A percentile compares a stretch with the other conserved stretches of the same genome.
Evolutionary conservation across 23 tunicate genomes (phyloP).

Genomic region (Oikopleura albicans): DNA sequence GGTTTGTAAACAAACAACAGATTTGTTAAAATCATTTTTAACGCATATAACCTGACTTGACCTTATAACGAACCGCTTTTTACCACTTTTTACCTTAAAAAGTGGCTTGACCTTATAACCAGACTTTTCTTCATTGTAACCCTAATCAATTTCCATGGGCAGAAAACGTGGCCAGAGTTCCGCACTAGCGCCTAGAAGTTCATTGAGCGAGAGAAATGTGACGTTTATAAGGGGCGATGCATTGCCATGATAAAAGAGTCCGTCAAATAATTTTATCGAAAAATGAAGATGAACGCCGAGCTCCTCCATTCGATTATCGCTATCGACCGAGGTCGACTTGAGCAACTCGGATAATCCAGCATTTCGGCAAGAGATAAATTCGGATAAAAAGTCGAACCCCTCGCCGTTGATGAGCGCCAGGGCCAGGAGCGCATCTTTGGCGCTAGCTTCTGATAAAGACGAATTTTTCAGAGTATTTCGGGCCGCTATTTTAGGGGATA

Average conservation of each 20-base stretch:
- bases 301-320: neutral
- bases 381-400: neutral
- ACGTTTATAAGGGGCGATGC: neutral
- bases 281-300: neutral
- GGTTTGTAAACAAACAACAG: too few relatives aligned
- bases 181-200: neutral
- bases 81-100: too few relatives aligned
- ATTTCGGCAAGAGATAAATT: neutral
- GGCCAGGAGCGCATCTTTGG: neutral
- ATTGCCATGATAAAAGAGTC: neutral
- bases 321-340: neutral
- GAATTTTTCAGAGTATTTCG: neutral
- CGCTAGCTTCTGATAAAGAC: neutral
- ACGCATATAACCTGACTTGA: too few relatives aligned
- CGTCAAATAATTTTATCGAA: neutral
- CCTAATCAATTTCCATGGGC: neutral
- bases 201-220: neutral
- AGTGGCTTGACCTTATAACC: too few relatives aligned
- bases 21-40: too few relatives aligned
- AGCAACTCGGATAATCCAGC: neutral
- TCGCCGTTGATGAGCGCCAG: neutral
- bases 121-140: too few relatives aligned
- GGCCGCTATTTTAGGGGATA: too few relatives aligned
- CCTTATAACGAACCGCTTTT: too few relatives aligned
- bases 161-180: constrained; percentile 2